phyloP scores from a whole-genome alignment of 2,888 invertebrate species.

The Caenorhabditis virilis region DNA sequence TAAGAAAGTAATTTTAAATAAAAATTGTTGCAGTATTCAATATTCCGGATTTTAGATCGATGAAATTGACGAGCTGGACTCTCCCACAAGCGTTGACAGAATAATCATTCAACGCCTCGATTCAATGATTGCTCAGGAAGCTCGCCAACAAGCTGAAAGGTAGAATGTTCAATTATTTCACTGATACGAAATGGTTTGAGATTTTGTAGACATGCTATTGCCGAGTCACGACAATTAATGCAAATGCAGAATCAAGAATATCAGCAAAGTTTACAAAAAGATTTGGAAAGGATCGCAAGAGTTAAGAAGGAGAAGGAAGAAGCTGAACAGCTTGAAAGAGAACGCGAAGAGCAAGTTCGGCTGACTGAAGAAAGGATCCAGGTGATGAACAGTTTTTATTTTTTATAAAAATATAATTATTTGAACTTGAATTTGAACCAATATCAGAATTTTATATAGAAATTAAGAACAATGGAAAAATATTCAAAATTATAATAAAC shows the following conservation, averaged over 20 bases:
- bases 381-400: too few species aligned
- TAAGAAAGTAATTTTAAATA: background rate
- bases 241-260: slow-evolving; percentile 35
- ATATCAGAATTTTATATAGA: slow-evolving; percentile 1
- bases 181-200: background rate
- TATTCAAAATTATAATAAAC: too few species aligned
- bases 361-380: slow-evolving; percentile 7
- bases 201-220: slow-evolving; percentile 4
- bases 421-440: too few species aligned
- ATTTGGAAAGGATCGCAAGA: slow-evolving; percentile 19
- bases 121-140: slow-evolving; percentile 22
- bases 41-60: slow-evolving; percentile 11
- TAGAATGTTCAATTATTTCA: background rate
- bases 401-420: too few species aligned
- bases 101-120: slow-evolving; percentile 14
- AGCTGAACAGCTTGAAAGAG: slow-evolving; percentile 5
- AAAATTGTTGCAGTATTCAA: too few species aligned
- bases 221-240: slow-evolving; percentile 23
- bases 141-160: slow-evolving; percentile 4
- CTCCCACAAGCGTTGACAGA: slow-evolving; percentile 12
- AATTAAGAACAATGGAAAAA: too few species aligned
- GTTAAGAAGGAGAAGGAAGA: slow-evolving; percentile 13
- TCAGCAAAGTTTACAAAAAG: slow-evolving; percentile 19
- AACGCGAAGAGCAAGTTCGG: slow-evolving; percentile 9
- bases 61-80: slow-evolving; percentile 10